Evolutionary conservation across 2,113 vertebrate genomes (phyloP).

Genomic region (Colius striatus): DNA sequence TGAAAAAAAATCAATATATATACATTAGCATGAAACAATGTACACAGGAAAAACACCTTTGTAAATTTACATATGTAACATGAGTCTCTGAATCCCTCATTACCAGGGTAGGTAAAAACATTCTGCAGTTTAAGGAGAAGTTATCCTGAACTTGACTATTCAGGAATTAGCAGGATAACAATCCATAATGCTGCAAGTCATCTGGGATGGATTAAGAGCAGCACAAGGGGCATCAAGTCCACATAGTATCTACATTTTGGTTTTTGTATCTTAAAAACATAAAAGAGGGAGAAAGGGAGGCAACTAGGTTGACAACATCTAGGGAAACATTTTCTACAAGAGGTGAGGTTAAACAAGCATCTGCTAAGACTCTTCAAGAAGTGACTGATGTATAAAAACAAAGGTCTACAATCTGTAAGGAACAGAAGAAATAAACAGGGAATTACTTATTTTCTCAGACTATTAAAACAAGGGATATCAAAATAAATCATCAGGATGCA

Average conservation of each 20-base stretch:
- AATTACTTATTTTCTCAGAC: not conserved
- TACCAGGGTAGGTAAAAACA: not conserved
- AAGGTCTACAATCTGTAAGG: not conserved
- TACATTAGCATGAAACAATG: not conserved
- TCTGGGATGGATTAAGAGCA: not conserved
- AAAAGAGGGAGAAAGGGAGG: not conserved
- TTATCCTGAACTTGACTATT: not conserved
- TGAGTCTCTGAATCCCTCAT: not conserved
- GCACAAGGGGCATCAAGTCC: not conserved
- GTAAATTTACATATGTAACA: not conserved
- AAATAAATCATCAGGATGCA: not conserved
- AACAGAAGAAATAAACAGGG: not conserved
- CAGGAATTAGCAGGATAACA: not conserved
- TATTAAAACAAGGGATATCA: not conserved
- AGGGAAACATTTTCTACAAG: not conserved
- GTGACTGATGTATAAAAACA: not conserved
- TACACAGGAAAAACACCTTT: not conserved
- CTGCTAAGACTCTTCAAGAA: not conserved
- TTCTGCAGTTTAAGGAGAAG: not conserved
- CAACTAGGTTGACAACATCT: not conserved
- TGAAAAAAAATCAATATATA: not conserved
- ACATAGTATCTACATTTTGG: not conserved
- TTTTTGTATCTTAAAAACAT: not conserved
- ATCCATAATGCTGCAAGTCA: not conserved
- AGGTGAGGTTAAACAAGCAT: not conserved